These are phyloP conservation scores for Adineta ricciae DNA, from an alignment of 2,888 invertebrate genomes.

Conservation along the genomic window DNA sequence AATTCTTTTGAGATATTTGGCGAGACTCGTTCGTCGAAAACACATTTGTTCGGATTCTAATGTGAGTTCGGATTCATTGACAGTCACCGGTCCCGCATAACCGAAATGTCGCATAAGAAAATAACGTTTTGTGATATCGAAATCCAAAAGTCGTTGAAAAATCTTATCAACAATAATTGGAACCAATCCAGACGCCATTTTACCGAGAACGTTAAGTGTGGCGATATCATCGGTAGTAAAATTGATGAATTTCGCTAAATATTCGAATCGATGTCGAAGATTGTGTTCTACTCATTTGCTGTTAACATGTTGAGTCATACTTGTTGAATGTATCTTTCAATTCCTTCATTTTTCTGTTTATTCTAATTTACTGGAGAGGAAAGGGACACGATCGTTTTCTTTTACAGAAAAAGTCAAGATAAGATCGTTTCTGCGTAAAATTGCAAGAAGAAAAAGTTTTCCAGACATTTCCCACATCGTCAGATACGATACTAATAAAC, in stretches of 20 bases:
- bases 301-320: not conserved
- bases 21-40: not conserved
- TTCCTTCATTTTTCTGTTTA: too few relatives aligned
- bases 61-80: not conserved
- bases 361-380: too few relatives aligned
- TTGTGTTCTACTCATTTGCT: not conserved
- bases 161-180: not conserved
- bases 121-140: not conserved
- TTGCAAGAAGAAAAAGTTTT: too few relatives aligned
- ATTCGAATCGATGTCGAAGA: constrained; percentile 22
- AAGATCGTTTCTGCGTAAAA: too few relatives aligned
- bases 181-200: not conserved
- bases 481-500: too few relatives aligned
- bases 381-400: too few relatives aligned
- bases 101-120: not conserved
- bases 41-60: not conserved
- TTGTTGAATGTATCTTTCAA: too few relatives aligned
- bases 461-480: too few relatives aligned
- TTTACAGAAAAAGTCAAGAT: too few relatives aligned
- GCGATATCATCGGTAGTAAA: not conserved
- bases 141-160: not conserved
- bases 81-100: not conserved
- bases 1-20: not conserved
- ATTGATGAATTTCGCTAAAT: not conserved
- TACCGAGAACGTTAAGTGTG: not conserved